A percentile compares a stretch with the other conserved stretches of the same genome.
Conservation (phyloP, 2,113 vertebrate species). For the Piaya cayana region DNA sequence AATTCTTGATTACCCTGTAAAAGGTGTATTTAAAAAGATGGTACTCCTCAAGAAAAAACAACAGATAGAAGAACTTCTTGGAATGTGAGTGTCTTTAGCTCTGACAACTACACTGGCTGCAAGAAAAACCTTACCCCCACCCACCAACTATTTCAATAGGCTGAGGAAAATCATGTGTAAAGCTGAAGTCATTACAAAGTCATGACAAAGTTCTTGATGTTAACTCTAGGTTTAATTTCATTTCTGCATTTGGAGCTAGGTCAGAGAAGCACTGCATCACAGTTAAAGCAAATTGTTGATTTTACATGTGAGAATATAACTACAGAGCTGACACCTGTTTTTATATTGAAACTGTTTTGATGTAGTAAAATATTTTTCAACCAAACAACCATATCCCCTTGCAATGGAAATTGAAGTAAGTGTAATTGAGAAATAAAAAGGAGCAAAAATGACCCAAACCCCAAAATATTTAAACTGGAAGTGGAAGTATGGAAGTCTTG, state of each 20-base stretch:
- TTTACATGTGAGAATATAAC: not conserved
- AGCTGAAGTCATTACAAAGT: constrained; percentile 33
- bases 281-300: not conserved
- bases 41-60: constrained; percentile 24
- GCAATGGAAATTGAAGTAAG: not conserved
- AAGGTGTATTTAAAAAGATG: constrained; percentile 18
- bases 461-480: not conserved
- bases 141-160: constrained; percentile 30
- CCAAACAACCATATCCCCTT: not conserved
- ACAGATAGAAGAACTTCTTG: not conserved
- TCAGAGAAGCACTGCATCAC: not conserved
- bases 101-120: constrained; percentile 17
- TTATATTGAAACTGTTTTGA: not conserved
- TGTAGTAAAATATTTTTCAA: not conserved
- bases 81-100: not conserved
- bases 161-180: constrained; percentile 30
- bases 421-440: not conserved
- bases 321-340: not conserved
- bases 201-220: not conserved
- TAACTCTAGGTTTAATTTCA: constrained; percentile 16
- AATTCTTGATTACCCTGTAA: constrained; percentile 2
- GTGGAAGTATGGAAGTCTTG: not conserved
- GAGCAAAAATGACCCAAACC: not conserved
- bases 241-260: constrained; percentile 22
- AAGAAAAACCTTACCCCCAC: not conserved